Conservation (phyloP, 2,888 invertebrate genomes). For the Mellilla xanthometata region DNA sequence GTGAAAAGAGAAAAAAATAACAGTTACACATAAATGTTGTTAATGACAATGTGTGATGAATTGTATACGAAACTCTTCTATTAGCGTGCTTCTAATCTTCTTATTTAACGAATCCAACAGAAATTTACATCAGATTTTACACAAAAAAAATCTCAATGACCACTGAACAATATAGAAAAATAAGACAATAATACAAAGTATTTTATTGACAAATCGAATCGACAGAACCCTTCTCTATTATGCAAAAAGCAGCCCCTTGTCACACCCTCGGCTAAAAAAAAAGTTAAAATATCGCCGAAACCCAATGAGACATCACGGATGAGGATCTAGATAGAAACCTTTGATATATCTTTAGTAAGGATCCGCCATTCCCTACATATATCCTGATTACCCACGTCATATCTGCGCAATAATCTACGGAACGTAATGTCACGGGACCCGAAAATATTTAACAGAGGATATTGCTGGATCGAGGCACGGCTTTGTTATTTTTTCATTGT, state of each 20-base stretch:
- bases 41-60: no score
- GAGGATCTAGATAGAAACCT: conserved; percentile 10
- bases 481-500: conserved; percentile 25
- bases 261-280: background rate
- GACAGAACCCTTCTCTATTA: no score
- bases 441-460: conserved; percentile 31
- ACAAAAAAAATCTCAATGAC: no score
- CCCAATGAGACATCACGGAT: conserved; percentile 3
- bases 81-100: no score
- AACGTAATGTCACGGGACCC: conserved; percentile 26
- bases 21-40: no score
- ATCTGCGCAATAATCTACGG: conserved; percentile 35
- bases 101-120: no score
- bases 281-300: conserved; percentile 4
- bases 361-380: conserved; percentile 31
- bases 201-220: no score
- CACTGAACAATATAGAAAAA: conserved; percentile 6
- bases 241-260: background rate
- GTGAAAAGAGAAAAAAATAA: no score
- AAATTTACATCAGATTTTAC: no score
- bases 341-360: conserved; percentile 32
- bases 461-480: conserved; percentile 17
- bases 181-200: background rate
- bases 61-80: no score
- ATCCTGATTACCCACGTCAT: conserved; percentile 32